These are phyloP conservation scores for Nycticryphes semicollaris DNA, from an alignment of 2,113 vertebrate genomes.

Conservation along the genomic window DNA sequence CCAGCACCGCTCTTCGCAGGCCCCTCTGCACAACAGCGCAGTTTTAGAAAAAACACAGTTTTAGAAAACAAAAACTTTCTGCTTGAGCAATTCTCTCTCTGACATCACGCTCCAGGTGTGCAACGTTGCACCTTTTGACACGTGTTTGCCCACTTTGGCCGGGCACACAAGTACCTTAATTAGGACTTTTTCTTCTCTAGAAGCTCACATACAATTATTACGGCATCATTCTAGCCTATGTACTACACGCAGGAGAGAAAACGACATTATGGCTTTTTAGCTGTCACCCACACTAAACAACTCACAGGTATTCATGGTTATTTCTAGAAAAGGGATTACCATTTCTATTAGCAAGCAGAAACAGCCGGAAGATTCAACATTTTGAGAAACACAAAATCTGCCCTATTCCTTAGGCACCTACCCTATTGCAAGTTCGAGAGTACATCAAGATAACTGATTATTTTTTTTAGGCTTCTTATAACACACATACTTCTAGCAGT, in stretches of 20 bases:
- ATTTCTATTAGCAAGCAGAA: background rate
- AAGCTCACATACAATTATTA: background rate
- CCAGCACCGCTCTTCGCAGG: background rate
- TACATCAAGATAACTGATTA: background rate
- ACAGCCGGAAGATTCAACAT: background rate
- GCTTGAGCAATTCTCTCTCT: background rate
- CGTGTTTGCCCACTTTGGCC: conserved; percentile 16
- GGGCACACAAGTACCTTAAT: background rate
- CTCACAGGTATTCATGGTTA: background rate
- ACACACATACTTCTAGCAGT: background rate
- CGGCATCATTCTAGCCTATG: background rate
- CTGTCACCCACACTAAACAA: conserved; percentile 10
- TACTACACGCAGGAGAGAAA: background rate
- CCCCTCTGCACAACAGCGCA: background rate
- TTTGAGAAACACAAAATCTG: background rate
- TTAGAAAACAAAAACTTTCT: background rate
- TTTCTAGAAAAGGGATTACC: background rate
- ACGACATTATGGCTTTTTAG: background rate
- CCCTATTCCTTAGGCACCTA: background rate
- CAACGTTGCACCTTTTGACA: background rate
- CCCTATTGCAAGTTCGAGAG: background rate
- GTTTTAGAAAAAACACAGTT: background rate
- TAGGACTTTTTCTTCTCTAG: background rate
- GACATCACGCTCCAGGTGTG: background rate
- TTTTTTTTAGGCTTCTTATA: background rate